These are phyloP conservation scores for Jordanella pulchra DNA, from an alignment of 2,797 vertebrate species.

Conservation along the genomic window DNA sequence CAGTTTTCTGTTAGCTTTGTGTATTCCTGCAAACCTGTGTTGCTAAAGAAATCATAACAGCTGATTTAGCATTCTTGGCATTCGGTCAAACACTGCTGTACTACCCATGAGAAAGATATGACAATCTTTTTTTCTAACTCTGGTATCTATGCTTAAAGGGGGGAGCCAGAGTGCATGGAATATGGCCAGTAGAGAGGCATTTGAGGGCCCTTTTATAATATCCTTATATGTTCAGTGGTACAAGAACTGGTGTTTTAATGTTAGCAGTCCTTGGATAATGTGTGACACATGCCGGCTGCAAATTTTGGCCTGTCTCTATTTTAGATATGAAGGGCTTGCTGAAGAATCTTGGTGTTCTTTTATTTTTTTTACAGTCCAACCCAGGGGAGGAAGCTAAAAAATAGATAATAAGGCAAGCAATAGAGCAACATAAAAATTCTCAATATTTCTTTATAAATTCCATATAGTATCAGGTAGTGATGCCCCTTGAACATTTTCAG, in stretches of 20 bases:
- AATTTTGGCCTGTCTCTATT: background rate
- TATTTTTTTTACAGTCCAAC: no score
- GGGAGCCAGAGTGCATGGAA: constrained; percentile 47
- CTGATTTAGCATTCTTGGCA: constrained; percentile 32
- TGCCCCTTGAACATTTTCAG: no score
- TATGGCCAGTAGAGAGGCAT: constrained; percentile 35
- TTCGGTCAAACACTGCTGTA: constrained; percentile 15
- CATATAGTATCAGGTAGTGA: no score
- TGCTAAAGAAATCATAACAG: constrained; percentile 21
- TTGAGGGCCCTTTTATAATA: constrained; percentile 35
- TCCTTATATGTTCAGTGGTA: constrained; percentile 59
- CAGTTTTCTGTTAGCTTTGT: constrained; percentile 21
- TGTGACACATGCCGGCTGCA: constrained; percentile 18
- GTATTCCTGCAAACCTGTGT: constrained; percentile 26
- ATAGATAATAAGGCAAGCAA: background rate
- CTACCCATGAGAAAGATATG: background rate
- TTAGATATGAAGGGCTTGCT: background rate
- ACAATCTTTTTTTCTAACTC: constrained; percentile 13
- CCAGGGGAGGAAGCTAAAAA: background rate
- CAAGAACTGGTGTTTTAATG: constrained; percentile 41
- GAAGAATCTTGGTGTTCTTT: background rate
- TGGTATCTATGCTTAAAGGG: constrained; percentile 25
- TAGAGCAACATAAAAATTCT: background rate
- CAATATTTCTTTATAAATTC: background rate
- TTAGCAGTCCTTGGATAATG: constrained; percentile 13